Base-by-base conservation (phyloP, 2,113 vertebrate species). In the Natator depressus region DNA sequence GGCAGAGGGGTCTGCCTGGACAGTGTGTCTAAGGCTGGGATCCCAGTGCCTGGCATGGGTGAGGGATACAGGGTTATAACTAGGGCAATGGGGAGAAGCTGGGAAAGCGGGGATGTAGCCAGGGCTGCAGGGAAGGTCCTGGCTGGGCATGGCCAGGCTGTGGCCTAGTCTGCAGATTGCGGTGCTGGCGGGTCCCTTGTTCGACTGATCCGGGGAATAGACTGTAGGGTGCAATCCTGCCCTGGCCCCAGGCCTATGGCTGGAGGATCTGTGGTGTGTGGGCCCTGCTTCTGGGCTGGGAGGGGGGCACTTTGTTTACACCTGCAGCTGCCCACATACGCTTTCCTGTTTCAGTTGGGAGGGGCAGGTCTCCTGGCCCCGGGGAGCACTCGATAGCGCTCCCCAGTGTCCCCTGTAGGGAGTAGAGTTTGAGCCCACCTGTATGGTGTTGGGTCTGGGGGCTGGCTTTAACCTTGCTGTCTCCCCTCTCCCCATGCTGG, bases 401-500 rank as follows among this genome's bases (percentile, higher is more conserved):
- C 20, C 72, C 38, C 38, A 25, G 38, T 24, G 22, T 10, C 42
- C 20, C 16, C 13, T 46, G 22, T 5, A 8, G n/a, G 69, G 17
- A 65, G 85, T 55, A 25, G 80, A 53, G 79, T 47, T 84, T 42
- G n/a, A 13, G 7, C 46, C 93, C 62, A 12, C 9, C 46, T 10
- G n/a, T 24, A 20, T 25, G 72, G 47, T 82, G 85, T 95, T 79
- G 94, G 88, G 80, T 87, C 51, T 31, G 35, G 31, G 35, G 8
- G 7, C n/a, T 87, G 76, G 5, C 16, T 62, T n/a, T 65, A 27
- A 80, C 49, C 8, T 53, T 83, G 42, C 55, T 92, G 27, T 17
- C 42, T 94, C 75, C 20, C 6, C 82, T 96, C 80, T 94, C 50
- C 50, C 75, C 84, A 57, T 53, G 50, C 89, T 95, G 57, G 85